A percentile compares a stretch with the other conserved stretches of the same genome.
Evolutionary conservation across 2,888 invertebrate species (phyloP).

Genomic region (Morpho achilles): DNA sequence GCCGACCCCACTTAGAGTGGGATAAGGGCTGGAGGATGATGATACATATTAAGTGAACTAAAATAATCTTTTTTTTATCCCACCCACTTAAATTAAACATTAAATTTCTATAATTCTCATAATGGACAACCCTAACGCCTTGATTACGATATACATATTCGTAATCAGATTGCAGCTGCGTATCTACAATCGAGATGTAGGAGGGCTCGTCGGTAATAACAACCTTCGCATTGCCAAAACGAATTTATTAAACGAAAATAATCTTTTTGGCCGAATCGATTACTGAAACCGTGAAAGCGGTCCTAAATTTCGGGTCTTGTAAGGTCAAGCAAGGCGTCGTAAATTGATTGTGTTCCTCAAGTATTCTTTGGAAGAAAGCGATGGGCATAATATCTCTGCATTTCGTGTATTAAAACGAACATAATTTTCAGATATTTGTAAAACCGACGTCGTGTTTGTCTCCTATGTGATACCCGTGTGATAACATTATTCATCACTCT

Average conservation of each 20-base stretch:
- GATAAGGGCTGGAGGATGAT: too few relatives aligned
- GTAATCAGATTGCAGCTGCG: slow-evolving; percentile 29
- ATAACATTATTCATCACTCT: too few relatives aligned
- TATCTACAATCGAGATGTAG: slow-evolving; percentile 33
- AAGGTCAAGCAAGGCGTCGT: neutral
- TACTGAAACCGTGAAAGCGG: slow-evolving; percentile 19
- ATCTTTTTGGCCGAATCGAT: slow-evolving; percentile 31
- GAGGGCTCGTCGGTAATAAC: slow-evolving; percentile 48
- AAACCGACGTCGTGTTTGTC: too few relatives aligned
- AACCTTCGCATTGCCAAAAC: slow-evolving; percentile 43
- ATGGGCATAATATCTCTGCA: too few relatives aligned
- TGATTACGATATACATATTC: slow-evolving; percentile 23
- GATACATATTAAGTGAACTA: too few relatives aligned
- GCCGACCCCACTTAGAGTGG: too few relatives aligned
- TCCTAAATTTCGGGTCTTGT: slow-evolving; percentile 13
- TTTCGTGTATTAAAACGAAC: neutral
- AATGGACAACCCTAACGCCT: slow-evolving; percentile 1
- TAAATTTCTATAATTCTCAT: neutral
- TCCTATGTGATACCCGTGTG: too few relatives aligned
- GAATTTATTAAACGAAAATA: slow-evolving; percentile 37
- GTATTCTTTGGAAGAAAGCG: too few relatives aligned
- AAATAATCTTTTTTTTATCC: too few relatives aligned
- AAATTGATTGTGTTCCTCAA: neutral
- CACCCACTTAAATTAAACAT: neutral
- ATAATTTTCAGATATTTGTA: too few relatives aligned